Base-by-base conservation (phyloP, 2,888 invertebrate genomes). In the Kuschelorhynchus macadamiae region DNA sequence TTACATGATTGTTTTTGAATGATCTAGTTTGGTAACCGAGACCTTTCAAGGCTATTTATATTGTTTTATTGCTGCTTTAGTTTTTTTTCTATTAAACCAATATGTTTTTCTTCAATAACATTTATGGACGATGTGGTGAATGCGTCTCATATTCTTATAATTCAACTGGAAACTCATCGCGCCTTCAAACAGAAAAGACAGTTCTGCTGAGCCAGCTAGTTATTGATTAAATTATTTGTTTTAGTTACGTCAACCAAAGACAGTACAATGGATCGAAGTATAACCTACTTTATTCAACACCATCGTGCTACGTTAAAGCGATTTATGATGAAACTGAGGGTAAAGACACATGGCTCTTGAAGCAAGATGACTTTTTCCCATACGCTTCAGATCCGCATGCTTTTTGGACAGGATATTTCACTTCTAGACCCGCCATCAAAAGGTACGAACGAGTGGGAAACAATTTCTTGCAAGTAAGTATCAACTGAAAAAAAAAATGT, bases 281-380 rank as follows among this genome's bases (percentile, higher is more conserved):
- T 0, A 93, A 95, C 74, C 81, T 94, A 3, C 87, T 93, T 68
- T 94, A 94, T 78, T 94, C 94, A 0, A 94, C 93, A 0, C 94
- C 94, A 0, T 89, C 91, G 0, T 94, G 94, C 75, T 94, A 94
- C 76, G 75, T 93, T 59, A 91, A 93, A 77, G 88, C 93, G 0
- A 84, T 94, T 0, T 88, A 85, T 67, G 78, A 82, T 20, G 81
- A 83, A 7, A 80, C 83, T 55, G 70, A 77, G 7, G 42, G 30
- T 25, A 85, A 74, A 5, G 61, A 64, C 5, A 33, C 4, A n/a
- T 57, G 66, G 25, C 78, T 83, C 0, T 72, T 76, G 11, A 88
- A 87, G 5, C 20, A 53, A 16, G 62, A 81, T 86, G 77, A 88
- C 87, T 41, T 91, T 63, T 85, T 92, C 33, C 91, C 91, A 0